These are phyloP conservation scores for Chrysolina haemoptera DNA, from an alignment of 2,888 invertebrate genomes.

Conservation along the genomic window DNA sequence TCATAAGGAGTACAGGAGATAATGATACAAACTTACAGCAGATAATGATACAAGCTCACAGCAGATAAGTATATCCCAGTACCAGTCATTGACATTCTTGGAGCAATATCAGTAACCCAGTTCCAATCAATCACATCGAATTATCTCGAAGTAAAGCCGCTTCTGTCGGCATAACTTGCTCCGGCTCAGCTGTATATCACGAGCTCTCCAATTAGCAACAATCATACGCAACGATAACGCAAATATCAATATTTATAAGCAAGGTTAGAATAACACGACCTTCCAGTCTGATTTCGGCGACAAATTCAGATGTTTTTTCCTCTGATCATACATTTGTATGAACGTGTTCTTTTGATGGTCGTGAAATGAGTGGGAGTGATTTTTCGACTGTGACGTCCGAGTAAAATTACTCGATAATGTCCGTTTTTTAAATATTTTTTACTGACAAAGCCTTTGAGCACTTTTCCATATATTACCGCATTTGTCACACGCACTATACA, in stretches of 20 bases:
- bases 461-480: too few relatives aligned
- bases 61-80: background rate
- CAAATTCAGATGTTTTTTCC: background rate
- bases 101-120: background rate
- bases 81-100: background rate
- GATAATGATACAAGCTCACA: background rate
- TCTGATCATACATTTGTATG: background rate
- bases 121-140: background rate
- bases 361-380: too few relatives aligned
- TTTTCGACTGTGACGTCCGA: too few relatives aligned
- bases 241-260: background rate
- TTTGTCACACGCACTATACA: too few relatives aligned
- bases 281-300: background rate
- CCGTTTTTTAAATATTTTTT: too few relatives aligned
- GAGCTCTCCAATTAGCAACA: constrained; percentile 4
- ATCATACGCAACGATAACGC: constrained; percentile 2
- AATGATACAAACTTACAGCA: too few relatives aligned
- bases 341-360: background rate
- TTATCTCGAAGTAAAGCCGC: background rate
- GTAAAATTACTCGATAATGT: too few relatives aligned
- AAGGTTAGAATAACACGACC: background rate
- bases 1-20: too few relatives aligned
- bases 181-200: background rate
- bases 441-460: too few relatives aligned
- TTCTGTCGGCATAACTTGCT: background rate